Percentiles rank a stretch among this genome's conserved stretches.
Evolutionary conservation across 2,888 invertebrate genomes (phyloP).

Genomic region (Acleris holmiana): DNA sequence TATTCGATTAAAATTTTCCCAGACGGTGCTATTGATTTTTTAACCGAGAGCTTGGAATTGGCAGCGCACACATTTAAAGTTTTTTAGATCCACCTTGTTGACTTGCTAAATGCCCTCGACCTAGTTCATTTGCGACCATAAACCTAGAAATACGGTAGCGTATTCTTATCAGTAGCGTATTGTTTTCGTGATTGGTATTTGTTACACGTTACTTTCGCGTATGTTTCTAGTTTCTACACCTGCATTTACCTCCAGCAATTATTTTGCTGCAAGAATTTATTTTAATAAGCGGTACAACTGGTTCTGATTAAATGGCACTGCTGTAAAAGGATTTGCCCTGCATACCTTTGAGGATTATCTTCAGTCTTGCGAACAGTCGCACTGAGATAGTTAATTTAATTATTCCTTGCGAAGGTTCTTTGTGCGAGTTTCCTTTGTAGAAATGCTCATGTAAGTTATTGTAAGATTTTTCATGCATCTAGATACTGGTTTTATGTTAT

Average conservation of each 20-base stretch:
- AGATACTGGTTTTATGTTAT: too few species aligned
- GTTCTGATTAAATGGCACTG: constrained; percentile 40
- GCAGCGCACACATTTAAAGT: neutral
- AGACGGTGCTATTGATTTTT: neutral
- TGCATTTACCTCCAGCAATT: neutral
- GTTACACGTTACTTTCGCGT: constrained; percentile 9
- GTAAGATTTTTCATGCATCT: too few species aligned
- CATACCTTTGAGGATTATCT: constrained; percentile 51
- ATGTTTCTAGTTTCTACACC: neutral
- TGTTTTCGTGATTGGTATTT: constrained; percentile 26
- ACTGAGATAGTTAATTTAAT: constrained; percentile 18
- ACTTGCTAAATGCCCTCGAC: constrained; percentile 24
- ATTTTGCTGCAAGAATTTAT: constrained; percentile 22
- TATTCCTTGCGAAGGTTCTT: constrained; percentile 11
- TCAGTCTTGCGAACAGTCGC: constrained; percentile 34
- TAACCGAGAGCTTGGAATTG: neutral
- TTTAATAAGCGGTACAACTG: constrained; percentile 27
- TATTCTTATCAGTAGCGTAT: constrained; percentile 39
- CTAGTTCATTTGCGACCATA: constrained; percentile 31
- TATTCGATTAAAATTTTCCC: neutral
- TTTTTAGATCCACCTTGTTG: constrained; percentile 10
- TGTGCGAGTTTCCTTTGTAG: neutral
- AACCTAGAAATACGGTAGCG: constrained; percentile 38
- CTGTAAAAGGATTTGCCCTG: constrained; percentile 48
- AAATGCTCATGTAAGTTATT: too few species aligned